Evolutionary conservation across 2,797 vertebrate genomes (phyloP).

Genomic region (Botia kubotai): DNA sequence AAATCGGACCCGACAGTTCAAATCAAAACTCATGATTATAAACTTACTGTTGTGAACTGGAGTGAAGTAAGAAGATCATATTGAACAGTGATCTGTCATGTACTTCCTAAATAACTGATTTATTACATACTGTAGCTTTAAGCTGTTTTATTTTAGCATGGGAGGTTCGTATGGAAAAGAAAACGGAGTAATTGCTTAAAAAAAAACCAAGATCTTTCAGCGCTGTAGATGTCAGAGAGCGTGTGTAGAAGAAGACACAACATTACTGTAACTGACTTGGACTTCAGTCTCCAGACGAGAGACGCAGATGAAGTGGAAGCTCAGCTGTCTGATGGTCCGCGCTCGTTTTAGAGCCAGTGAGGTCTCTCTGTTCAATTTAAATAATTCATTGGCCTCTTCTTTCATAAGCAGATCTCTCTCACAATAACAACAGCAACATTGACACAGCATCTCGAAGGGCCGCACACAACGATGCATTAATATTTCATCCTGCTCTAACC

Average conservation of each 20-base stretch:
- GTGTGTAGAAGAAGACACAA: background rate
- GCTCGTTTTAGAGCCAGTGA: too few species aligned
- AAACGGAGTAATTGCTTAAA: background rate
- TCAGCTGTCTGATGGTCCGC: background rate
- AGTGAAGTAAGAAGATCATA: too few species aligned
- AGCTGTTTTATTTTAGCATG: background rate
- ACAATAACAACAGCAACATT: conserved; percentile 30
- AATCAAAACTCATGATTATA: too few species aligned
- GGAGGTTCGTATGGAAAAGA: background rate
- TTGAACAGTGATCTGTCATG: too few species aligned
- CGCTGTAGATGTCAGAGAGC: background rate
- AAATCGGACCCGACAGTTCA: too few species aligned
- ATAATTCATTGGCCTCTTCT: background rate
- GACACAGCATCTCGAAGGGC: background rate
- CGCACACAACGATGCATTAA: conserved; percentile 46
- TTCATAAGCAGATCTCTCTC: background rate
- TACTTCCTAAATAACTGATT: too few species aligned
- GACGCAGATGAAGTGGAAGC: background rate
- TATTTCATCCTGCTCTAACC: conserved; percentile 43
- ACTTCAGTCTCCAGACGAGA: background rate
- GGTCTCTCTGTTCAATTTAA: background rate
- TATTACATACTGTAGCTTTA: background rate
- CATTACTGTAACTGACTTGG: background rate
- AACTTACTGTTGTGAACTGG: too few species aligned
- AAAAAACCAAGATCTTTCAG: background rate